Evolutionary conservation across 2,797 vertebrate genomes (phyloP), one percentile per base, ranked within the genome.

Genomic region (Decapterus maruadsi): DNA sequence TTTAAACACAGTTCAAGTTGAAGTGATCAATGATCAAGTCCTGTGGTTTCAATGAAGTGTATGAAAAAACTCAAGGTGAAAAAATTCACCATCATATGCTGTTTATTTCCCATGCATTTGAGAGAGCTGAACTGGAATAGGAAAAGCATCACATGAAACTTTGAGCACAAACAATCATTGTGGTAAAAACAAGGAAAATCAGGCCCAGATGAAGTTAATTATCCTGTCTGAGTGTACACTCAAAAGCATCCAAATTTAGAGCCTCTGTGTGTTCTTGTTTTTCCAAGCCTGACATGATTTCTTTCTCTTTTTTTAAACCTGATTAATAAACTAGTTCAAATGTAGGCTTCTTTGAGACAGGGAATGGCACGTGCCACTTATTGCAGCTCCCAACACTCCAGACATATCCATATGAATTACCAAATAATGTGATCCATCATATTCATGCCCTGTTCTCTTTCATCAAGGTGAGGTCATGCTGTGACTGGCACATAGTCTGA

Each of bases 401-500:
- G 64, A 75, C 58, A 45, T 8, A 65, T 64, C 29, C 26, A 26
- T 71, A 31, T 75, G 48, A 72, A 78, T 66, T 26, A 55, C 19
- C 26, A 63, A 42, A 70, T 78, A 36, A 79, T 77, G 51, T 58
- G 75, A 80, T 68, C 59, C n/a, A 53, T 75, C 10, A 80, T 58
- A 12, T 60, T 67, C 59, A 26, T 12, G 17, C 55, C 55, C 61
- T 42, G n/a, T 10, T 17, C 12, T 8, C 8, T 45, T 59, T 19
- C 50, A 86, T 88, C 82, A 87, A 2, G 10, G 10, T 40, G 45
- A 59, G 48, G 75, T 82, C 81, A 54, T 11, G 58, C 59, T 17
- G 45, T 73, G 78, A 60, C 65, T 57, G 65, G 36, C 76, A 74
- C 67, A 72, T 86, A 36, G 81, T 89, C 85, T 84, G 58, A 85